A percentile compares a stretch with the other conserved stretches of the same genome.
Conservation (phyloP, 92 coral and sea anemone genomes). For the Actinernus sp. region DNA sequence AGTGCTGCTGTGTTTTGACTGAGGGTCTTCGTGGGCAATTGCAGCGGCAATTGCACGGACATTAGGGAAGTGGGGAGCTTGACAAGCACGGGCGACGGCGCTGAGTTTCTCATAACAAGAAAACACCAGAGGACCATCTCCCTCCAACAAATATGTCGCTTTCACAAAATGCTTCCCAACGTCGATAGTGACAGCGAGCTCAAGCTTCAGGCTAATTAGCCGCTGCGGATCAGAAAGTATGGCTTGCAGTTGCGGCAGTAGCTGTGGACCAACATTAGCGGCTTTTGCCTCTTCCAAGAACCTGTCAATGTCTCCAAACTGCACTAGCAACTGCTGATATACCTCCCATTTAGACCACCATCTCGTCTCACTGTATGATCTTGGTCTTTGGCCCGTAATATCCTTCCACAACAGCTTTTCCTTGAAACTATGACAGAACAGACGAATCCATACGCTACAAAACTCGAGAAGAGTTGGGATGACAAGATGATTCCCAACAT, state of each 20-base stretch:
- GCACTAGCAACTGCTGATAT: slow-evolving; percentile 54
- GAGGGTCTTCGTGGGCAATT: slow-evolving; percentile 65
- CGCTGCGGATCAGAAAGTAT: too few species aligned
- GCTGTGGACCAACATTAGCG: too few species aligned
- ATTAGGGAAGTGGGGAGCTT: slow-evolving; percentile 66
- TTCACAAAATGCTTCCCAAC: slow-evolving; percentile 29
- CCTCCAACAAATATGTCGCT: too few species aligned
- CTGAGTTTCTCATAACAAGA: slow-evolving; percentile 62
- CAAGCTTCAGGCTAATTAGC: slow-evolving; percentile 42
- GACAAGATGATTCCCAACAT: too few species aligned
- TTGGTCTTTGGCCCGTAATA: slow-evolving; percentile 31
- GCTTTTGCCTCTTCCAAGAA: slow-evolving; percentile 37
- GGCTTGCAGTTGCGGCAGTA: too few species aligned
- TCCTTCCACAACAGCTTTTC: slow-evolving; percentile 60
- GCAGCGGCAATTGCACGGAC: slow-evolving; percentile 64
- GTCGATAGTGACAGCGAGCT: slow-evolving; percentile 56
- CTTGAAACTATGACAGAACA: slow-evolving; percentile 55
- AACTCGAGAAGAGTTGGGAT: slow-evolving; percentile 52
- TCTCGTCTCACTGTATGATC: too few species aligned
- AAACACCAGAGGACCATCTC: too few species aligned
- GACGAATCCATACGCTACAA: slow-evolving; percentile 52
- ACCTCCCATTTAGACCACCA: slow-evolving; percentile 74
- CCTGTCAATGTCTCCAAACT: slow-evolving; percentile 45
- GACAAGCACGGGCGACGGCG: slow-evolving; percentile 63
- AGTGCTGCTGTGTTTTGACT: slow-evolving; percentile 65